Base-by-base conservation (phyloP, 1,140 invertebrate genomes). In the Amyelois transitella region DNA sequence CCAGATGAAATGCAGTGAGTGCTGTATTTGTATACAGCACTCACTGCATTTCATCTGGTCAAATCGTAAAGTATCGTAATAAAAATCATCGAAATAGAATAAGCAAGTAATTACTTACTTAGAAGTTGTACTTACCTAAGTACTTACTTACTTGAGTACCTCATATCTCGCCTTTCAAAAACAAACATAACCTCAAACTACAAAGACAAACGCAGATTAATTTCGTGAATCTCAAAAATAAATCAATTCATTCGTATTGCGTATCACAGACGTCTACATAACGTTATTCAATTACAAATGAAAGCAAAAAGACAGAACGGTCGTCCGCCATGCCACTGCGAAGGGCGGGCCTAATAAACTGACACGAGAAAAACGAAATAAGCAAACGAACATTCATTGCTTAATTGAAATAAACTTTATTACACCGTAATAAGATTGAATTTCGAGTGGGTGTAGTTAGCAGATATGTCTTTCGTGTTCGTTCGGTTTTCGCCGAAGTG, bases 271-370 rank as follows among this genome's bases (percentile, higher is more conserved):
- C 32, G 25, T 38, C 32, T 38, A 38, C 12, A 38, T 38, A 38
- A 14, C 12, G 32, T 38, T 38, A 38, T 38, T 14, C n/a, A 14
- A 38, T 38, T 38, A 38, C 32, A 38, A 12, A 38, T 14, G 17
- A 12, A 54, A 69, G 71, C 67, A 74, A 83, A 86, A 84, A 81
- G 77, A 75, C 76, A 72, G 69, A 77, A 71, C 74, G 73, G 70
- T 58, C 55, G 73, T 66, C 79, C 77, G 83, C 81, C 83, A 86
- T 86, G 76, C 70, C 78, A 53, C 69, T 69, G 52, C 58, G 72
- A 64, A 72, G 74, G 83, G 83, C 81, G 83, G 83, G 64, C 78
- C 81, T 83, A 83, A 82, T 81, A 71, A 75, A 43, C 62, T 51
- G 43, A 66, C 51, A 20, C 51, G 18, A 54, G 58, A 59, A 53